These are phyloP conservation scores for Cybosia mesomella DNA, from an alignment of 2,888 invertebrate genomes.

Conservation along the genomic window DNA sequence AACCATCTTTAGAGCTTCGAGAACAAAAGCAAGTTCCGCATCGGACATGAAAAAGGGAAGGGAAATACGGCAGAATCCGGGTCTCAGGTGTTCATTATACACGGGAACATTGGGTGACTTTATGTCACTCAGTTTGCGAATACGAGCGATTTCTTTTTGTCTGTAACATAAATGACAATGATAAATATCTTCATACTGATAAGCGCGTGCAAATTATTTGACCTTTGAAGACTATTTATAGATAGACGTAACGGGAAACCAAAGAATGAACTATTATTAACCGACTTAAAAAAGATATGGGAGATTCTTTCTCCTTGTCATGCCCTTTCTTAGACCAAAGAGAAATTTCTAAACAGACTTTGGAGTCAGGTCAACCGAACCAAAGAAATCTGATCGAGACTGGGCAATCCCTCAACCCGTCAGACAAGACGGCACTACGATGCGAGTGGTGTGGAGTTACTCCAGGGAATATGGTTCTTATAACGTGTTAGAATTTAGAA, in stretches of 20 bases:
- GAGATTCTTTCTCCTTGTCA: neutral
- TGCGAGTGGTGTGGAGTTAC: neutral
- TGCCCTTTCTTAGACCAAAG: neutral
- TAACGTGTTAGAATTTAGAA: too few species aligned
- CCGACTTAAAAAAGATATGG: neutral
- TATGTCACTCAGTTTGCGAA: conserved; percentile 76
- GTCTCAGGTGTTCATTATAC: conserved; percentile 91
- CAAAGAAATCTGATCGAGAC: neutral
- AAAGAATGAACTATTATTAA: neutral
- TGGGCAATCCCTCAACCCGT: neutral
- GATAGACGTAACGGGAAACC: conserved; percentile 42
- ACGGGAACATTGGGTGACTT: conserved; percentile 79
- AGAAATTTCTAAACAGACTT: neutral
- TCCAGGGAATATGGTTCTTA: too few species aligned
- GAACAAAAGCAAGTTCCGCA: conserved; percentile 92
- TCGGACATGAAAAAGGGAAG: conserved; percentile 95
- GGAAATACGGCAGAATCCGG: conserved; percentile 95
- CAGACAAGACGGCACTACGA: neutral
- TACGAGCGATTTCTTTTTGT: conserved; percentile 79
- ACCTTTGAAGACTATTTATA: conserved; percentile 55
- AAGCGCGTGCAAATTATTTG: conserved; percentile 44
- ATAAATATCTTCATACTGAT: conserved; percentile 36
- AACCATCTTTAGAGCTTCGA: conserved; percentile 95
- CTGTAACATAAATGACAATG: conserved; percentile 63
- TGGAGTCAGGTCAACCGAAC: neutral